Evolutionary conservation across 2,113 vertebrate genomes (phyloP), one percentile per base, ranked within the genome.

Genomic region (Gallinago media): DNA sequence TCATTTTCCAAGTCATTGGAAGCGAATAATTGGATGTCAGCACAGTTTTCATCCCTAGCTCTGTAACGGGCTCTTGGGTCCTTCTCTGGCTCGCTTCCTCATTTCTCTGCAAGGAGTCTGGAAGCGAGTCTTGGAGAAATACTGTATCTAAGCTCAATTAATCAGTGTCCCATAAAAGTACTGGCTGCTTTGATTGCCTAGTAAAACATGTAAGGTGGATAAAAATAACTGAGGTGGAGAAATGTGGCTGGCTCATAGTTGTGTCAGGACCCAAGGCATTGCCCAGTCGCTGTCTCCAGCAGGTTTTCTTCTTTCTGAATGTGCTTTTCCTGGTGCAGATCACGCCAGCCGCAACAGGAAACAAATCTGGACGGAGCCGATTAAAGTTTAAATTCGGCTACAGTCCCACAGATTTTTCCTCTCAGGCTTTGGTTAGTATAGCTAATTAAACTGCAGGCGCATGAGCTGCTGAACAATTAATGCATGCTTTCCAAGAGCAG

Each of bases 401-500:
- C 68, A 62, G 32, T 22, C 66, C 55, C 50, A 46, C 62, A 47
- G 77, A 61, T 11, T 56, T 76, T 55, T 62, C 31, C 58, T 66
- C 54, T 36, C 58, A 46, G 62, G 62, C 44, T 75, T 80, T 46
- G 73, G 56, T 42, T 55, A n/a, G 29, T 31, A 7, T 6, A 71
- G 52, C 23, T 66, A 46, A 61, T 56, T 55, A 70, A 55, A 27
- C 56, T 20, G 32, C 78, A 44, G 72, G 66, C 14, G 0, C 42
- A 13, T 22, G 47, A 84, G 75, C 56, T 38, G 56, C 34, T 49
- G 61, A 78, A 42, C 54, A 86, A 63, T 29, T 32, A 68, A n/a
- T 3, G 3, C 55, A 11, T 0, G 9, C 27, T 44, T 27, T 15
- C 65, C 13, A 11, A 47, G 31, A 1, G 0, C 34, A 11, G 71